Evolutionary conservation across 2,113 vertebrate species (phyloP).

Genomic region (Isurus oxyrinchus): DNA sequence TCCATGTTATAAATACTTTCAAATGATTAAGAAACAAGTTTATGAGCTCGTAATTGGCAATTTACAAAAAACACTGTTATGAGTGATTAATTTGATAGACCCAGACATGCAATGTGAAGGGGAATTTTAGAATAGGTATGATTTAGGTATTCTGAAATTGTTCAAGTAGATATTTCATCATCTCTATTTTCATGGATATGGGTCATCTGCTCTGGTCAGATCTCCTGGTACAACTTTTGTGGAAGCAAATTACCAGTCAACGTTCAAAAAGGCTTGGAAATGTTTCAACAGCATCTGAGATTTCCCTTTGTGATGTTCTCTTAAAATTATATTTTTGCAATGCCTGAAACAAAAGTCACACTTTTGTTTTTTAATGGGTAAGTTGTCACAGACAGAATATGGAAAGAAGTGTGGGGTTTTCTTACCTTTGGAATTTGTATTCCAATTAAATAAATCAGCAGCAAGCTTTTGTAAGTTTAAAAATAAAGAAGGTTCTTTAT

Average conservation of each 20-base stretch:
- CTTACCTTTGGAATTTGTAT: too few species aligned
- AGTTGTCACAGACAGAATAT: too few species aligned
- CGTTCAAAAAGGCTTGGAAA: neutral
- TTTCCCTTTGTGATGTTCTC: neutral
- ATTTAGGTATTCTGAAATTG: neutral
- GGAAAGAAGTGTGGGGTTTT: too few species aligned
- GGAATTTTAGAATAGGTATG: neutral
- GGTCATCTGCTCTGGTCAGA: neutral
- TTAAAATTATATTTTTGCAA: neutral
- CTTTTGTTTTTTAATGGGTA: too few species aligned
- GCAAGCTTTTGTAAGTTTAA: too few species aligned
- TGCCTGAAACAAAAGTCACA: neutral
- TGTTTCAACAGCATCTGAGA: neutral
- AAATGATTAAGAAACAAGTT: neutral
- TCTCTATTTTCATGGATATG: neutral
- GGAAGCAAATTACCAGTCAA: neutral
- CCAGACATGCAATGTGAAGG: neutral
- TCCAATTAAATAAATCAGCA: too few species aligned
- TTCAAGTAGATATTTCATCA: neutral
- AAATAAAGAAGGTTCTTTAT: too few species aligned
- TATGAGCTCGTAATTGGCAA: neutral
- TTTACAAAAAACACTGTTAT: neutral
- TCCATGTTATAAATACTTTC: neutral
- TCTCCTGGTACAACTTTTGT: neutral
- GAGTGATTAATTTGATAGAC: neutral